Evolutionary conservation across 2,888 invertebrate genomes (phyloP).

Genomic region (Bombylius major): DNA sequence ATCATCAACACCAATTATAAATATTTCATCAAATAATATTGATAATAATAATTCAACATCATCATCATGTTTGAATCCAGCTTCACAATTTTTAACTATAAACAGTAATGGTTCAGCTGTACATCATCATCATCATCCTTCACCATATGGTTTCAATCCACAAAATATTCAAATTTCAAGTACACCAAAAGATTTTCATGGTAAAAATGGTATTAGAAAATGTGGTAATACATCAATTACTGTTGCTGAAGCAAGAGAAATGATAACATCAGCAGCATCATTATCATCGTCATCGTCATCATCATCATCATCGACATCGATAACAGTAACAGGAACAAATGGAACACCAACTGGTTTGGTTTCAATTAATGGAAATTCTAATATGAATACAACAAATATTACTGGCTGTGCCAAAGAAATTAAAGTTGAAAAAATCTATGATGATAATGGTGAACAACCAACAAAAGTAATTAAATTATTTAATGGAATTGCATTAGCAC

Average conservation of each 20-base stretch:
- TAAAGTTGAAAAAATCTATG: constrained; percentile 12
- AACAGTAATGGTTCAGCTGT: not conserved
- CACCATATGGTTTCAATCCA: not conserved
- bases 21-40: not conserved
- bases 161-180: constrained; percentile 9
- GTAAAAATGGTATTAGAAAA: constrained; percentile 12
- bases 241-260: not conserved
- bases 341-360: constrained; percentile 3
- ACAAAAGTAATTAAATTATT: constrained; percentile 27
- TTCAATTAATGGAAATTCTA: not conserved
- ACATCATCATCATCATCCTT: not conserved
- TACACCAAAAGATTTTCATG: constrained; percentile 10
- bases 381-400: not conserved
- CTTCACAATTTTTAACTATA: not conserved
- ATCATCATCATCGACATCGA: constrained; percentile 1
- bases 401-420: constrained; percentile 1
- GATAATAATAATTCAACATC: no score
- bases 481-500: constrained; percentile 19
- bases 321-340: not conserved
- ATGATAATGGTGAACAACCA: constrained; percentile 24
- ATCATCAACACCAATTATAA: not conserved
- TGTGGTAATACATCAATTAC: constrained; percentile 3
- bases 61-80: not conserved
- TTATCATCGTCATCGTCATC: no score
- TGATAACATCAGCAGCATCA: no score